phyloP scores from a whole-genome alignment of 2,888 invertebrate genomes.

The Lissonota sp. region DNA sequence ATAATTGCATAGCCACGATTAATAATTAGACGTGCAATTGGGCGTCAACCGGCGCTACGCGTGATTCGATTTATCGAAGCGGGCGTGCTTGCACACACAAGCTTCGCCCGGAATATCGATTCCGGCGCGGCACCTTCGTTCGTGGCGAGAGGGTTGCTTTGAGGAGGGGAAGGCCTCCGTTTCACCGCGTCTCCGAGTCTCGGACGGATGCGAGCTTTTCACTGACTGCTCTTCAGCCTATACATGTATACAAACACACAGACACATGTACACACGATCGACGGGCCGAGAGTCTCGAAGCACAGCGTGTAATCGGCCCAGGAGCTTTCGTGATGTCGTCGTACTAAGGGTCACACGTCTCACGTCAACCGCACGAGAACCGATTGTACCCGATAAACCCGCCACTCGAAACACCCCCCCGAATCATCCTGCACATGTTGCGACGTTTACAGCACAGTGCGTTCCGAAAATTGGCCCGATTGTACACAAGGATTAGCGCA shows the following conservation, averaged over 20 bases:
- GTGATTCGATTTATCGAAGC: conserved; percentile 80
- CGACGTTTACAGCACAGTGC: not conserved
- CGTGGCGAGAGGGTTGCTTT: not conserved
- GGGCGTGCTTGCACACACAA: conserved; percentile 30
- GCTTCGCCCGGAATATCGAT: conserved; percentile 74
- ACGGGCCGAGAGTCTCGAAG: not conserved
- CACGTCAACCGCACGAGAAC: conserved; percentile 36
- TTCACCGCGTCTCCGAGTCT: conserved; percentile 4
- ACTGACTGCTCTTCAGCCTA: not conserved
- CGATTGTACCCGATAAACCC: conserved; percentile 14
- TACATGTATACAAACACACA: not conserved
- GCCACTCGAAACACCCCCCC: conserved; percentile 10
- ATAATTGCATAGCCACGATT: conserved; percentile 80
- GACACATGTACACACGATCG: not conserved
- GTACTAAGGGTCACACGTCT: conserved; percentile 11
- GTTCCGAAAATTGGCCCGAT: conserved; percentile 1
- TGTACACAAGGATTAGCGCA: not conserved
- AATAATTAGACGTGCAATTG: conserved; percentile 82
- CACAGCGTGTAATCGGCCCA: conserved; percentile 6
- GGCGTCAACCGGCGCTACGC: conserved; percentile 77
- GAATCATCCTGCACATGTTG: not conserved
- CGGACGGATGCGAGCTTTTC: not conserved
- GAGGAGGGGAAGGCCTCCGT: too few relatives aligned
- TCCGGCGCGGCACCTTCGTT: conserved; percentile 63
- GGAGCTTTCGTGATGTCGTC: conserved; percentile 20